Percentiles rank a stretch among this genome's conserved stretches.
phyloP scores from a whole-genome alignment of 37 sponge, comb jelly and placozoan genomes.

The Chondrilla cf. caribensis region DNA sequence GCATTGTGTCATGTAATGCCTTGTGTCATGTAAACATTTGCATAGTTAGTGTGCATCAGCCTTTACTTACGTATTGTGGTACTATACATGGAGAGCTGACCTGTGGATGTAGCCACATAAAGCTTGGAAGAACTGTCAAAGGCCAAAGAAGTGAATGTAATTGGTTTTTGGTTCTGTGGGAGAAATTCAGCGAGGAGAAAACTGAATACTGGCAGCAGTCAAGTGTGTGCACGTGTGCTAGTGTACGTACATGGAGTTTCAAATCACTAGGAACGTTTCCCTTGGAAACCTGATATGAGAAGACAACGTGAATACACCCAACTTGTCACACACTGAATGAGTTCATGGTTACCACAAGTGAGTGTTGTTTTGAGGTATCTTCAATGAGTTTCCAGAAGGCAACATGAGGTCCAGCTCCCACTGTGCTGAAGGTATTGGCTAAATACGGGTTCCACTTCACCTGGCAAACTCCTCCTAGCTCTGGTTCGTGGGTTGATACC shows the following conservation, averaged over 20 bases:
- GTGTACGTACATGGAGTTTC: neutral
- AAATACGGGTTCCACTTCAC: slow-evolving; percentile 66
- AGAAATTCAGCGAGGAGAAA: too few species aligned
- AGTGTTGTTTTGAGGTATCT: slow-evolving; percentile 20
- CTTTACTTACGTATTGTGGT: too few species aligned
- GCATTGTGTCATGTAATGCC: too few species aligned
- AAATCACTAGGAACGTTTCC: slow-evolving; percentile 11
- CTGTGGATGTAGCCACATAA: slow-evolving; percentile 53
- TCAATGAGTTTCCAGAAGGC: slow-evolving; percentile 65
- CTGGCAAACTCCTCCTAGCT: slow-evolving; percentile 30
- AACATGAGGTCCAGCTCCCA: slow-evolving; percentile 48
- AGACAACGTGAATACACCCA: neutral
- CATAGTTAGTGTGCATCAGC: too few species aligned
- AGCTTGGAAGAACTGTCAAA: slow-evolving; percentile 41
- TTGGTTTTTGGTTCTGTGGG: neutral
- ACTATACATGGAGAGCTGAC: too few species aligned
- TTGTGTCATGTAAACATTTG: too few species aligned
- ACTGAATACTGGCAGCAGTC: too few species aligned
- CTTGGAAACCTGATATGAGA: neutral
- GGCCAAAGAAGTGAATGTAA: slow-evolving; percentile 58
- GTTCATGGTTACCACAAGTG: too few species aligned
- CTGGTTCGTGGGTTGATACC: slow-evolving; percentile 29
- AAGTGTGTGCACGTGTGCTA: too few species aligned
- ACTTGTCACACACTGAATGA: too few species aligned
- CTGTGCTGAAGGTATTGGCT: slow-evolving; percentile 74